Conservation (phyloP, 1,140 invertebrate genomes). For the Holotrichia oblita region DNA sequence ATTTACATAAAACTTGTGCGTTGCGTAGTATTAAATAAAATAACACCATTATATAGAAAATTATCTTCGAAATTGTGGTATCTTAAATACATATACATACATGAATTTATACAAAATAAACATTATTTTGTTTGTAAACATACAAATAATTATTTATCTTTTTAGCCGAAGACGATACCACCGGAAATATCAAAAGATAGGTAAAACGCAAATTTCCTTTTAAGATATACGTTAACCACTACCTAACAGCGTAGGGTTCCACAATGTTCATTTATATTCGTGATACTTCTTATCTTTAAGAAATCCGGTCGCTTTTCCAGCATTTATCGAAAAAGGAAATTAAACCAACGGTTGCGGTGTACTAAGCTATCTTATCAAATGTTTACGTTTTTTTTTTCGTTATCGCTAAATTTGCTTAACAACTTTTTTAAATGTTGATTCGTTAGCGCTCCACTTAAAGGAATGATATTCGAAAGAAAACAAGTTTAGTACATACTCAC, state of each 20-base stretch:
- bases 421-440: neutral
- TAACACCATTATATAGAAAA: no score
- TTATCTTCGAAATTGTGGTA: no score
- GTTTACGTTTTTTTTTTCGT: constrained; percentile 10
- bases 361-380: neutral
- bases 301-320: constrained; percentile 20
- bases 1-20: no score
- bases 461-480: neutral
- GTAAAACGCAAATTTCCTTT: constrained; percentile 32
- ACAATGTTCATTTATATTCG: constrained; percentile 18
- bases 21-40: no score
- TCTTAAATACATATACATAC: no score
- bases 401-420: neutral
- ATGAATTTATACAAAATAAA: neutral
- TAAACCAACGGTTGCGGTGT: constrained; percentile 7
- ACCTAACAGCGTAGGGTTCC: neutral
- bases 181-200: neutral
- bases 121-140: neutral
- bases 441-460: neutral
- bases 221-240: constrained; percentile 1
- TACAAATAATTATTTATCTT: neutral
- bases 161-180: neutral
- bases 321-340: constrained; percentile 35
- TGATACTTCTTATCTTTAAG: constrained; percentile 27
- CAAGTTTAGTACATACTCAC: no score